These are phyloP conservation scores for Crocodylus rhombifer DNA, from an alignment of 2,797 vertebrate genomes.

Conservation along the genomic window DNA sequence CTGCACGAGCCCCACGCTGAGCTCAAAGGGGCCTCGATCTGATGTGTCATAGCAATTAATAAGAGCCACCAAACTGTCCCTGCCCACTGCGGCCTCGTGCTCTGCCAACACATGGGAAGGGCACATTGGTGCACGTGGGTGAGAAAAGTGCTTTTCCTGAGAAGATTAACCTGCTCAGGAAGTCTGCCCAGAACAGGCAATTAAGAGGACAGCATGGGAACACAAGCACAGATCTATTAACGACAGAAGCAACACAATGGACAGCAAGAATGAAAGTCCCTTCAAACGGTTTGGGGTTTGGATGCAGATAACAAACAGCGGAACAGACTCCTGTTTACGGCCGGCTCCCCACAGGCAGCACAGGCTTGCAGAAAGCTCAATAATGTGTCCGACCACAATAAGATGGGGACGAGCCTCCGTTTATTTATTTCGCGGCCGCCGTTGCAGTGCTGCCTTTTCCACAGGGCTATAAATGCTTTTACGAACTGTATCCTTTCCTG, in stretches of 20 bases:
- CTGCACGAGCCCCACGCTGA: not conserved
- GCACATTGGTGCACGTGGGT: not conserved
- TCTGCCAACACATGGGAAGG: not conserved
- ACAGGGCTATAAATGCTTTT: not conserved
- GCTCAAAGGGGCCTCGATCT: not conserved
- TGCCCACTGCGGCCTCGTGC: accelerated
- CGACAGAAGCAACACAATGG: accelerated
- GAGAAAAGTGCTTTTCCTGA: not conserved
- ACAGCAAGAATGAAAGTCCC: not conserved
- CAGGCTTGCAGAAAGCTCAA: not conserved
- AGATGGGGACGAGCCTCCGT: accelerated
- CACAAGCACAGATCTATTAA: not conserved
- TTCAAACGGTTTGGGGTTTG: not conserved
- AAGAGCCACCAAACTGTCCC: not conserved
- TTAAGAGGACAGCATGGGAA: not conserved
- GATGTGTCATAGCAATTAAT: not conserved
- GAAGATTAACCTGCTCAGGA: not conserved
- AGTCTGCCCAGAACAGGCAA: not conserved
- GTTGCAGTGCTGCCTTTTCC: not conserved
- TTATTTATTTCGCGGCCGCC: accelerated
- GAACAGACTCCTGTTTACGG: not conserved
- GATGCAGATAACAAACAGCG: not conserved
- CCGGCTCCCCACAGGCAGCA: accelerated
- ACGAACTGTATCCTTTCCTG: accelerated
- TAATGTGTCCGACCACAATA: accelerated